Base-by-base conservation (phyloP, 2,888 invertebrate species). In the Ramazzottius varieornatus region DNA sequence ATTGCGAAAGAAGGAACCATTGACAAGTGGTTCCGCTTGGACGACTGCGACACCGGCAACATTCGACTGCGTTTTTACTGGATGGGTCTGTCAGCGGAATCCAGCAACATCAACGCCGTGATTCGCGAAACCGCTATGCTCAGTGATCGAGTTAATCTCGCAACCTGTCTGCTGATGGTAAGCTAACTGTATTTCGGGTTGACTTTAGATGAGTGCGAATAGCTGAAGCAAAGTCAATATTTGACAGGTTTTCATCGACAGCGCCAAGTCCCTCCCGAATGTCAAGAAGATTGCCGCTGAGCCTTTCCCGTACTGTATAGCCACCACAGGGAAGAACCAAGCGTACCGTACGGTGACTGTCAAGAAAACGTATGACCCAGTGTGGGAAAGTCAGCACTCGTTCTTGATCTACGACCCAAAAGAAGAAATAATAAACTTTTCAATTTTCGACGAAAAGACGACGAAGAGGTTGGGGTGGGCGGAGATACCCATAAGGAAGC, bases 1-100 rank as follows among this genome's bases (percentile, higher is more conserved):
- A 54, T 54, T 29, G 54, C 29, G 4, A 54, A 54, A 29, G 54
- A 54, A 24, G 54, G 54, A 13, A 54, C 54, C 29, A 24, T 54
- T 8, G 54, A 54, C 29, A 54, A 54, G 29, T 54, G 54, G 54
- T 54, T 54, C 54, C 54, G 54, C 54, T 29, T 54, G 54, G 54
- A 54, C 4, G 54, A 54, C 29, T 54, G 54, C 29, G 54, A 54
- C 20, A 54, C 54, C 20, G 54, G 54, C 29, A 54, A 54, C 54
- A 54, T 54, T 29, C 54, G 54, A 4, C n/a, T 54, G n/a, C 54
- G 54, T 8, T 54, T 54, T 8, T 54, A 54, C 29, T 54, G 54
- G 54, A 24, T 54, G 29, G 54, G 54, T 4, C 29, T 54, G 54
- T 54, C 54, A 8, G 20, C 54, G 20, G 54, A 54, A n/a, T 8